These are phyloP conservation scores for Spinibarbus caldwelli DNA, from an alignment of 2,797 vertebrate species.

Conservation along the genomic window DNA sequence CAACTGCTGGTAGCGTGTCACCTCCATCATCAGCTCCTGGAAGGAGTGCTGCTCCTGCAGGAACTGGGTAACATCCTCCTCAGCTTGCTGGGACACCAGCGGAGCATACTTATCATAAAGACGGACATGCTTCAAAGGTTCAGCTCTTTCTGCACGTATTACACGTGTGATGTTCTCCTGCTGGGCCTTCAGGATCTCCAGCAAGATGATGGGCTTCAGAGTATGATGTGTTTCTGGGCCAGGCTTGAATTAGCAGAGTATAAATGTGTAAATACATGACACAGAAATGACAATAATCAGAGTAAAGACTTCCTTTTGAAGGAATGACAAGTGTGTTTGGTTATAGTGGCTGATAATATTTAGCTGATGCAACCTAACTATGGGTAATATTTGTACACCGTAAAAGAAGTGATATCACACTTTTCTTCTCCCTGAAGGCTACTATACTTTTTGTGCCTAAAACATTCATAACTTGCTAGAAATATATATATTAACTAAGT, in stretches of 20 bases:
- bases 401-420: not conserved
- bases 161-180: conserved; percentile 75
- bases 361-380: not conserved
- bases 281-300: not conserved
- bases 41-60: conserved; percentile 80
- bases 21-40: conserved; percentile 81
- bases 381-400: not conserved
- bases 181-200: conserved; percentile 80
- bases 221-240: conserved; percentile 62
- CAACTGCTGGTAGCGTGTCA: conserved; percentile 80
- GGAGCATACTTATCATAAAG: conserved; percentile 84
- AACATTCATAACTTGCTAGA: not conserved
- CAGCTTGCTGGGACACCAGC: conserved; percentile 82
- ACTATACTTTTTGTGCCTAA: not conserved
- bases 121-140: conserved; percentile 76
- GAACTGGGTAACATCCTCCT: conserved; percentile 80
- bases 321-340: not conserved
- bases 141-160: conserved; percentile 75
- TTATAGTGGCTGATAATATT: not conserved
- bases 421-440: not conserved
- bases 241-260: conserved; percentile 64
- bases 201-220: conserved; percentile 84
- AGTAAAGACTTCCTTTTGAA: not conserved
- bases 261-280: not conserved
- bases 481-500: not conserved